A percentile compares a stretch with the other conserved stretches of the same genome.
phyloP scores from a whole-genome alignment of 37 sponge, comb jelly and placozoan genomes.

The Petrosia ficiformis region DNA sequence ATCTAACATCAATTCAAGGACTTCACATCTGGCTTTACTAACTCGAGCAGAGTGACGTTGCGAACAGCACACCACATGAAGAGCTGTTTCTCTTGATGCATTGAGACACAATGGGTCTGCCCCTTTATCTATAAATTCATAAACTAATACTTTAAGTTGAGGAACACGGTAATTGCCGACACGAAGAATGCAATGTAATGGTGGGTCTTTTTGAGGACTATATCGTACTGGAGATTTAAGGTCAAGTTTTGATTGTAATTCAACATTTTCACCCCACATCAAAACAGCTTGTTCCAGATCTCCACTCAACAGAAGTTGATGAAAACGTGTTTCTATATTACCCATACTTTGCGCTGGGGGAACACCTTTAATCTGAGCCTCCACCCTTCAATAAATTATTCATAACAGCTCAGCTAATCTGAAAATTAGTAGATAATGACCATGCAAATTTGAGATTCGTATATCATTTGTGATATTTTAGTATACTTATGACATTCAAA shows the following conservation, averaged over 20 bases:
- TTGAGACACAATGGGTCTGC: slow-evolving; percentile 60
- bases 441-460: no score
- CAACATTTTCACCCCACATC: slow-evolving; percentile 32
- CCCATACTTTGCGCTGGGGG: no score
- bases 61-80: slow-evolving; percentile 66
- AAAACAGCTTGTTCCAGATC: slow-evolving; percentile 26
- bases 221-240: slow-evolving; percentile 48
- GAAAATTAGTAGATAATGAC: no score
- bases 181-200: slow-evolving; percentile 52
- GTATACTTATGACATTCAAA: no score
- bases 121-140: slow-evolving; percentile 37
- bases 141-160: slow-evolving; percentile 17
- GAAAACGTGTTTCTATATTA: slow-evolving; percentile 33
- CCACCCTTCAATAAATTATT: no score
- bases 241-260: slow-evolving; percentile 28
- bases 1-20: slow-evolving; percentile 45
- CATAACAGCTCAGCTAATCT: no score
- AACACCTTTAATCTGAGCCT: no score
- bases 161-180: background rate
- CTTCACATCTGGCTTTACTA: slow-evolving; percentile 29
- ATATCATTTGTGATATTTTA: no score
- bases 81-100: slow-evolving; percentile 55
- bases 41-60: slow-evolving; percentile 22
- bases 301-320: slow-evolving; percentile 34
- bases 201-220: slow-evolving; percentile 45